Percentiles rank a stretch among this genome's conserved stretches.
phyloP scores from a whole-genome alignment of 2,888 invertebrate species.

The Epistrophe eligans region DNA sequence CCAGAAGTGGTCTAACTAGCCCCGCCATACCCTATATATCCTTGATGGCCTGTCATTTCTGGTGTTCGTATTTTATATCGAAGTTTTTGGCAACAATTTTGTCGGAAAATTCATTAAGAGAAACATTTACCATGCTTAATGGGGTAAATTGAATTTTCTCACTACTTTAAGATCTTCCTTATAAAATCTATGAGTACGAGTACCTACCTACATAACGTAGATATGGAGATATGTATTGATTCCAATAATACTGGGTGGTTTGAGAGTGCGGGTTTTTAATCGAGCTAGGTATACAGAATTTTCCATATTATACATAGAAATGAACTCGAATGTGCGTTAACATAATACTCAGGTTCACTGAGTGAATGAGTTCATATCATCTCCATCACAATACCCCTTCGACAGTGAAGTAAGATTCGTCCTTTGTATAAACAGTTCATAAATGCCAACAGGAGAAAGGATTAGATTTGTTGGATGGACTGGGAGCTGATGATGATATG shows the following conservation, averaged over 20 bases:
- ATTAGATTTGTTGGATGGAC: conserved; percentile 50
- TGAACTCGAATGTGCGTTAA: conserved; percentile 69
- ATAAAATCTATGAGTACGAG: background rate
- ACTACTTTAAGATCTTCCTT: conserved; percentile 65
- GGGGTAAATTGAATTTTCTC: conserved; percentile 70
- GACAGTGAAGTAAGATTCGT: conserved; percentile 47
- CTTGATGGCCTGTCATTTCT: conserved; percentile 11
- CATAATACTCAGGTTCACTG: conserved; percentile 65
- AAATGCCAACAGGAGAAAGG: conserved; percentile 64
- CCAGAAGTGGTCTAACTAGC: no score
- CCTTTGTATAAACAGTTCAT: conserved; percentile 63
- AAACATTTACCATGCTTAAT: conserved; percentile 70
- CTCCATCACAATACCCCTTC: background rate
- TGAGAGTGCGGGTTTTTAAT: background rate
- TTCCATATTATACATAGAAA: conserved; percentile 36
- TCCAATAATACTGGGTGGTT: conserved; percentile 1
- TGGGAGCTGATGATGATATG: background rate
- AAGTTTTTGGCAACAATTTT: conserved; percentile 45
- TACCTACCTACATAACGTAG: background rate
- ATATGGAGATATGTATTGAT: background rate
- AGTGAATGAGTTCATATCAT: conserved; percentile 47
- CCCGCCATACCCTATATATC: no score
- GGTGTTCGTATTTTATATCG: background rate
- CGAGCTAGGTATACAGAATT: background rate
- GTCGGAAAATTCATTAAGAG: conserved; percentile 66